Evolutionary conservation across 2,113 vertebrate species (phyloP).

Genomic region (Zapornia atra): DNA sequence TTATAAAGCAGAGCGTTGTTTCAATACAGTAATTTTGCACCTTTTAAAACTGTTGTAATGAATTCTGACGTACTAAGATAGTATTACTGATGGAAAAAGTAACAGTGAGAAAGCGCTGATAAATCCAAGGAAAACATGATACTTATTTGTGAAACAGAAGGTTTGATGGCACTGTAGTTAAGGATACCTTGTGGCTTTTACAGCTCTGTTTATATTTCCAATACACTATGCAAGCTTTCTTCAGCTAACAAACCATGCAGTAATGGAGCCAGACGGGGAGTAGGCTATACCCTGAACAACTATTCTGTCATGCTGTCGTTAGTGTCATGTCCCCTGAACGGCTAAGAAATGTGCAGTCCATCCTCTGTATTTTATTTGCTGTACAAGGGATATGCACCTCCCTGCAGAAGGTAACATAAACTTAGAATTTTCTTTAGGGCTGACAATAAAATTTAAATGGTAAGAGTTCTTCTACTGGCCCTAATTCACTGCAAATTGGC

Average conservation of each 20-base stretch:
- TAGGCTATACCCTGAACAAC: conserved; percentile 9
- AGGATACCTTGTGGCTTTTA: not conserved
- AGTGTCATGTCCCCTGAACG: not conserved
- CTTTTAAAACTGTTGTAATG: not conserved
- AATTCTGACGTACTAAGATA: conserved; percentile 10
- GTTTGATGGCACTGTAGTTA: conserved; percentile 30
- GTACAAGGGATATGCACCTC: not conserved
- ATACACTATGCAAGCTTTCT: conserved; percentile 30
- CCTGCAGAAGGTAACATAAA: not conserved
- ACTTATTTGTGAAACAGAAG: conserved; percentile 43
- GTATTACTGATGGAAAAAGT: conserved; percentile 28
- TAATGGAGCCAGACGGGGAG: not conserved
- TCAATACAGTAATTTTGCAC: not conserved
- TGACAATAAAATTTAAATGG: not conserved
- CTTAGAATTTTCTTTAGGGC: not conserved
- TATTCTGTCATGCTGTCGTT: not conserved
- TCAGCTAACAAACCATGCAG: conserved; percentile 2
- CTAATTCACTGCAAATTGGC: not conserved
- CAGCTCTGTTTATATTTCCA: conserved; percentile 58
- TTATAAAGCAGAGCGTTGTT: not conserved
- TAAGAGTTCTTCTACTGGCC: not conserved
- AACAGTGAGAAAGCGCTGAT: conserved; percentile 36
- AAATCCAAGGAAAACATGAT: conserved; percentile 49
- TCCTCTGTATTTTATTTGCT: not conserved
- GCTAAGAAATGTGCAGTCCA: not conserved